These are phyloP conservation scores for Rhadinocentrus ornatus DNA, from an alignment of 2,797 vertebrate species.

Conservation along the genomic window DNA sequence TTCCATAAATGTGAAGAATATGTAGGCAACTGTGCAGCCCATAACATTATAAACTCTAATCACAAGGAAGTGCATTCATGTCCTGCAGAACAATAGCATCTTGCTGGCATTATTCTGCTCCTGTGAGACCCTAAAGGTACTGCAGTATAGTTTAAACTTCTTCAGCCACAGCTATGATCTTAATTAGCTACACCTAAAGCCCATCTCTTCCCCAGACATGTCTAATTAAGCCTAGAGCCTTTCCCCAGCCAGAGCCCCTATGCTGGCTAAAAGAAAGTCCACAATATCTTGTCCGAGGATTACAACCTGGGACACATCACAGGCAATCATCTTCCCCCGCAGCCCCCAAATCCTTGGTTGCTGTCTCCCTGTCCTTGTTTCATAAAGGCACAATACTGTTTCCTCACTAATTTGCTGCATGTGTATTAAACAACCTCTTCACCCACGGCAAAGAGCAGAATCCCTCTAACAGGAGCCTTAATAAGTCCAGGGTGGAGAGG, in stretches of 20 bases:
- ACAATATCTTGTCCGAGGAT: conserved; percentile 84
- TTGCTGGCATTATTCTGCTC: conserved; percentile 68
- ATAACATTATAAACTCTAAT: conserved; percentile 35
- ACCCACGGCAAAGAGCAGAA: conserved; percentile 80
- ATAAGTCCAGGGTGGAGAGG: conserved; percentile 72
- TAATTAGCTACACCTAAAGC: conserved; percentile 88
- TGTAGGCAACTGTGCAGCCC: conserved; percentile 22
- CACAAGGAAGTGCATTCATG: conserved; percentile 54
- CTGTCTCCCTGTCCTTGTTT: conserved; percentile 56
- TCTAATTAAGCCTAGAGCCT: conserved; percentile 85
- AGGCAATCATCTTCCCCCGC: conserved; percentile 80
- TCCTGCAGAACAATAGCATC: conserved; percentile 60
- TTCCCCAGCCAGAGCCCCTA: conserved; percentile 78
- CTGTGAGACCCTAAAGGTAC: conserved; percentile 77
- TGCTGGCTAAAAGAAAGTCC: conserved; percentile 74
- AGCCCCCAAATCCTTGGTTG: conserved; percentile 52
- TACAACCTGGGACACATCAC: conserved; percentile 86
- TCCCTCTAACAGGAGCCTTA: conserved; percentile 77
- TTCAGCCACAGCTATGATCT: conserved; percentile 85
- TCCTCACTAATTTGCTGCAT: conserved; percentile 82
- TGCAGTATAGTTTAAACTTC: conserved; percentile 83
- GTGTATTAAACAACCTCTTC: conserved; percentile 84
- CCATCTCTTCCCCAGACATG: conserved; percentile 80
- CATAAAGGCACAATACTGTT: conserved; percentile 77
- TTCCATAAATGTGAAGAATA: conserved; percentile 35